phyloP scores from a whole-genome alignment of 2,888 invertebrate genomes.

The Nomada flava region DNA sequence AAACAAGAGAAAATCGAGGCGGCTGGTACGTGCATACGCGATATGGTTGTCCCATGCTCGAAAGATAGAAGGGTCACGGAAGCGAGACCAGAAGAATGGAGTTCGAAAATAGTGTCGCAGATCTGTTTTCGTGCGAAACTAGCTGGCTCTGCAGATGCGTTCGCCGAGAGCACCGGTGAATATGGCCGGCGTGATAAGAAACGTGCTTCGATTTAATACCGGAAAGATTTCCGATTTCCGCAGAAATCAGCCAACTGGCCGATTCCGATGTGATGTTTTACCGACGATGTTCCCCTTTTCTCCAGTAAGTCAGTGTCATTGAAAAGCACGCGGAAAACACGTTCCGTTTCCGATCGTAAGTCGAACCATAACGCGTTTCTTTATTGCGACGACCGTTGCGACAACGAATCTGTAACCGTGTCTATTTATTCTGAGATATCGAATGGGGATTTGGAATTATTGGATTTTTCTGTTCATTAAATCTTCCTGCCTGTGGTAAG shows the following conservation, averaged over 20 bases:
- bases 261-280: constrained; percentile 54
- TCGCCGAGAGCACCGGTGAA: constrained; percentile 51
- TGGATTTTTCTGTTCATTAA: too few species aligned
- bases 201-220: constrained; percentile 72
- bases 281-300: not conserved
- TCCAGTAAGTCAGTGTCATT: constrained; percentile 9
- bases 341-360: not conserved
- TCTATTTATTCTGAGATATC: too few species aligned
- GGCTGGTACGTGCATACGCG: constrained; percentile 31
- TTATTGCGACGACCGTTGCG: not conserved
- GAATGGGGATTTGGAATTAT: too few species aligned
- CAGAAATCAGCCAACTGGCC: constrained; percentile 62
- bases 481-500: too few species aligned
- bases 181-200: constrained; percentile 68
- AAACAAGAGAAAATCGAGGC: not conserved
- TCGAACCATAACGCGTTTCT: constrained; percentile 3
- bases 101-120: constrained; percentile 62
- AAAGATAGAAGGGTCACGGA: constrained; percentile 49
- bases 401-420: too few species aligned
- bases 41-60: constrained; percentile 39
- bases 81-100: constrained; percentile 55
- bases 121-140: constrained; percentile 70
- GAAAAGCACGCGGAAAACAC: constrained; percentile 20
- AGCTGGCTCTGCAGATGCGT: constrained; percentile 70
- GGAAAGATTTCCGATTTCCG: constrained; percentile 64